Evolutionary conservation across 1,140 invertebrate genomes (phyloP), one percentile per base, ranked within the genome.

Genomic region (Hyles euphorbiae): DNA sequence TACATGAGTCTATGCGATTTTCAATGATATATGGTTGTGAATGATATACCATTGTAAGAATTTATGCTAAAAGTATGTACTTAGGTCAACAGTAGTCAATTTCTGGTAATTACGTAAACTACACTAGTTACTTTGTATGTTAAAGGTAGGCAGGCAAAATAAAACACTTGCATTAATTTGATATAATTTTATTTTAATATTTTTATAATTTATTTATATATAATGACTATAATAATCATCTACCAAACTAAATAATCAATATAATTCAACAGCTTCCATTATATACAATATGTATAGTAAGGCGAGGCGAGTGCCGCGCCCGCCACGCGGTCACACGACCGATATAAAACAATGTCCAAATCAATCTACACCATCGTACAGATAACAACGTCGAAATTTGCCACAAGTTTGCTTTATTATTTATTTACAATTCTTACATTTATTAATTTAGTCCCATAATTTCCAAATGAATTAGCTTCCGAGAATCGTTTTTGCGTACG

Each of bases 211-310:
- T 76, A 83, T 86, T 80, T 86, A 81, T 86, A 83, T 82, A 87
- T 87, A 88, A 84, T 87, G 78, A 87, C 83, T 88, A 83, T 85
- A 79, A 81, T 88, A 81, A 81, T 88, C 79, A 77, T 83, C 85
- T 88, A 88, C 81, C 65, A 87, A 88, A 88, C 83, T 87, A 88
- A 87, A 88, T 86, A 84, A 40, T 40, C 36, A 40, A 86, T 87
- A 87, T 83, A 85, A 80, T 86, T 84, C 80, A 88, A 88, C 85
- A 87, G 85, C 83, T 78, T 86, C 72, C 75, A 67, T 80, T 88
- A 85, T 88, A 81, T 88, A 88, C 82, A 88, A 80, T 83, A 83
- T 88, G 78, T 88, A 85, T 83, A 84, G 67, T 72, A 8, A 22
- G 22, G 51, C 11, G 32, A 4, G 5, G 50, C 11, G 52, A 36